Conservation (phyloP, 2,797 vertebrate genomes). For the Vireo griseus region DNA sequence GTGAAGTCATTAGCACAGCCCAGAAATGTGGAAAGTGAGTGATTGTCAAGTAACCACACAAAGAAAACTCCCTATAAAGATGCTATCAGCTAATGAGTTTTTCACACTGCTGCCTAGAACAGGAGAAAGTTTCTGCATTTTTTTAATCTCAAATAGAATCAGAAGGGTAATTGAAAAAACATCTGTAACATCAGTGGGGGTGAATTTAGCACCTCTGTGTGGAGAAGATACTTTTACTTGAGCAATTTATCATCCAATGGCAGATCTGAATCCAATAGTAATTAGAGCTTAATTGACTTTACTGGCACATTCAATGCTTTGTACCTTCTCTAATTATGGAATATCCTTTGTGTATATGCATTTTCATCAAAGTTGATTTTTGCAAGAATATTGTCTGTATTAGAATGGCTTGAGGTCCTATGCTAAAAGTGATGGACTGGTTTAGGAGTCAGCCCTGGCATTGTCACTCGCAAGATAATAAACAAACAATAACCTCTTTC, state of each 20-base stretch:
- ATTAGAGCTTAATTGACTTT: conserved; percentile 78
- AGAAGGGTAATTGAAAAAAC: conserved; percentile 36
- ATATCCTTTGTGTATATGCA: conserved; percentile 3
- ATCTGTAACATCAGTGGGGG: conserved; percentile 60
- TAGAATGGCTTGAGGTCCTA: not conserved
- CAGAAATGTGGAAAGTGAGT: not conserved
- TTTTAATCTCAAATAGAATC: conserved; percentile 25
- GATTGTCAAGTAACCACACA: not conserved
- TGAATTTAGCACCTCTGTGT: conserved; percentile 30
- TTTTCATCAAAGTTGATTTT: conserved; percentile 38
- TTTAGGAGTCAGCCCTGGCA: not conserved
- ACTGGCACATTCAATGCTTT: conserved; percentile 53
- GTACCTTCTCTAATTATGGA: conserved; percentile 31
- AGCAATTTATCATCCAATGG: conserved; percentile 53
- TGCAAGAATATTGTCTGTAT: not conserved
- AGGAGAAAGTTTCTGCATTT: conserved; percentile 25
- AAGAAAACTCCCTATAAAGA: not conserved
- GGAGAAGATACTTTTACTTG: conserved; percentile 46
- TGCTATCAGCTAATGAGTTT: conserved; percentile 44
- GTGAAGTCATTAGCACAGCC: not conserved
- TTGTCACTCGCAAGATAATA: conserved; percentile 1
- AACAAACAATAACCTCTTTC: conserved; percentile 38
- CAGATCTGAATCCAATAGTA: conserved; percentile 67
- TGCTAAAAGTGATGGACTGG: not conserved
- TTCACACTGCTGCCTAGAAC: not conserved